Evolutionary conservation across 2,888 invertebrate species (phyloP), one percentile per base, ranked within the genome.

Genomic region (Sericinus montela): DNA sequence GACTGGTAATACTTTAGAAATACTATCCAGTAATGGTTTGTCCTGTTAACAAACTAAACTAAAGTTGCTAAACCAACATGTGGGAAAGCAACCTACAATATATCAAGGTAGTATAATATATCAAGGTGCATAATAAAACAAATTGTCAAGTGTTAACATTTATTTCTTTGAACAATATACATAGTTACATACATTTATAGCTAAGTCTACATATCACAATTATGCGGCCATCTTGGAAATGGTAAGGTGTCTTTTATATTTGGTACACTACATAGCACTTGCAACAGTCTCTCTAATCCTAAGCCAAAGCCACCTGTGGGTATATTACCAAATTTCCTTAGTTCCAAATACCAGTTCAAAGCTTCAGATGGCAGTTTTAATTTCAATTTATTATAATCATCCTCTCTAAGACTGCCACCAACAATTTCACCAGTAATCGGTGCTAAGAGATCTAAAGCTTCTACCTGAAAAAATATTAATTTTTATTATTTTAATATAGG

Each of bases 261-360:
- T 38, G 87, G 83, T 32, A 97, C 91, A 43, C 94, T 93, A 32
- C 97, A 91, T 29, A 98, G 56, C 44, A 93, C 91, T 80, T 97
- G 97, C 48, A 99, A 75, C 62, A 95, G 92, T 62, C 99, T 91
- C 72, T 99, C 99, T 69, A 99, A 94, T 0, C 99, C 99, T 66
- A 99, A 89, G 5, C 99, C 99, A 82, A 96, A 99, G 0, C 99
- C 99, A 13, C 94, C 98, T 8, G 97, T 97, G 0, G 97, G 94
- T 29, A 95, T 93, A 51, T 95, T 94, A 0, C 99, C 99, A 79
- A 92, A 97, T 78, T 93, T 94, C 49, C 99, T 89, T 46, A 98
- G 77, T 40, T 98, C 96, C 46, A 97, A 85, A 75, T 99, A 99
- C 98, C 98, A 97, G 51, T 92, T 81, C 9, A 96, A 76, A 9